Conservation (phyloP, 2,888 invertebrate genomes). For the Eupithecia tripunctaria region DNA sequence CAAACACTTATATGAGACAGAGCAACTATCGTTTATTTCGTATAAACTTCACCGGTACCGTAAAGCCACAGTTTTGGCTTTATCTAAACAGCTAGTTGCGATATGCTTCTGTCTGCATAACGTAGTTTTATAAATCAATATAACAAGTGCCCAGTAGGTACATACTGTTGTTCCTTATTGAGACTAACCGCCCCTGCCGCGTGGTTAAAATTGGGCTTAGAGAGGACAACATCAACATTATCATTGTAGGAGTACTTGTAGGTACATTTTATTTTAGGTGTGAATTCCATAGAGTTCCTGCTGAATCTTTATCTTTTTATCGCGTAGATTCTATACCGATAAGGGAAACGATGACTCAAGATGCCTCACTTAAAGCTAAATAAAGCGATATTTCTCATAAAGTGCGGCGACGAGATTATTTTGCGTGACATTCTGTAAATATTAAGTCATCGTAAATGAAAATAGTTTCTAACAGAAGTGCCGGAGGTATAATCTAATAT, state of each 20-base stretch:
- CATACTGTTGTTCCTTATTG: background rate
- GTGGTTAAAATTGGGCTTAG: background rate
- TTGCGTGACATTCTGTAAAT: slow-evolving; percentile 9
- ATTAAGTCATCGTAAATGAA: background rate
- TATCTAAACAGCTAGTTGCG: too few relatives aligned
- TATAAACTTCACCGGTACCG: too few relatives aligned
- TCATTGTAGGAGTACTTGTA: background rate
- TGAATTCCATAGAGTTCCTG: background rate
- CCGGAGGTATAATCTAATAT: slow-evolving; percentile 30
- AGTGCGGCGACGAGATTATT: background rate
- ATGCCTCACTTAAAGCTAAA: background rate
- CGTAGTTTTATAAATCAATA: background rate
- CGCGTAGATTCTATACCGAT: slow-evolving; percentile 3
- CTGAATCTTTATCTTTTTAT: slow-evolving; percentile 7
- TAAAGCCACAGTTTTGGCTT: too few relatives aligned
- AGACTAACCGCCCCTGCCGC: background rate
- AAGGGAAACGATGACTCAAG: slow-evolving; percentile 6
- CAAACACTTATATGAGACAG: too few relatives aligned
- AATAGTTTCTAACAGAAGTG: background rate
- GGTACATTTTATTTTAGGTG: background rate
- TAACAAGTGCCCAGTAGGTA: background rate
- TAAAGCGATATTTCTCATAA: background rate
- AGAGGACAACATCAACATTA: background rate
- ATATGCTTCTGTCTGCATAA: too few relatives aligned
- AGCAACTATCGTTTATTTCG: too few relatives aligned